These are phyloP conservation scores for Poeciliopsis gracilis DNA, from an alignment of 2,797 vertebrate genomes.

Conservation along the genomic window DNA sequence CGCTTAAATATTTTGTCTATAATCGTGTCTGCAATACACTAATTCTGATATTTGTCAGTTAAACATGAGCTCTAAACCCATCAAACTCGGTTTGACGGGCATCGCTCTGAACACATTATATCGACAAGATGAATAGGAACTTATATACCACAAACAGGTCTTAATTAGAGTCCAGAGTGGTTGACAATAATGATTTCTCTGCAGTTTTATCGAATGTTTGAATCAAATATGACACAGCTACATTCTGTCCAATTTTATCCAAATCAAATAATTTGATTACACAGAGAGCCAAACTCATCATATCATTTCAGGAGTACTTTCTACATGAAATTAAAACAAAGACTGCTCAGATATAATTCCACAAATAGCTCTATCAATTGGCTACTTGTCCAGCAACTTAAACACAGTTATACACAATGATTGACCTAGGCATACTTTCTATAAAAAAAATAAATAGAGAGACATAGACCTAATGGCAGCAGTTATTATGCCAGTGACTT, in stretches of 20 bases:
- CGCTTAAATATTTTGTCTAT: background rate
- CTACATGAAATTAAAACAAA: background rate
- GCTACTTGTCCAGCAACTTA: background rate
- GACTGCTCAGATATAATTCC: background rate
- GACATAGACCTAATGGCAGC: too few species aligned
- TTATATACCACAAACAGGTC: background rate
- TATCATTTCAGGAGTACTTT: background rate
- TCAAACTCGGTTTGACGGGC: conserved; percentile 29
- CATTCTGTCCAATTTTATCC: background rate
- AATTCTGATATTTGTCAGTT: conserved; percentile 28
- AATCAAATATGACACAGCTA: background rate
- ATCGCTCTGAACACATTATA: background rate
- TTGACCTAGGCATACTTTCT: background rate
- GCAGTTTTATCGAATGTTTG: background rate
- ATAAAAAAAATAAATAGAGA: background rate
- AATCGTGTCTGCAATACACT: background rate
- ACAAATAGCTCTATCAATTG: background rate
- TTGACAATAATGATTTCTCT: background rate
- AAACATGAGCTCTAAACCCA: conserved; percentile 31
- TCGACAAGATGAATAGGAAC: background rate
- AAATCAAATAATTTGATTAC: background rate
- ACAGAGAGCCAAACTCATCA: background rate
- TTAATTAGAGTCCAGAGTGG: background rate
- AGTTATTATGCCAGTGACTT: background rate
- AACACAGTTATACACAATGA: background rate